These are phyloP conservation scores for Clinocottus analis DNA, from an alignment of 2,113 vertebrate genomes.

Conservation along the genomic window DNA sequence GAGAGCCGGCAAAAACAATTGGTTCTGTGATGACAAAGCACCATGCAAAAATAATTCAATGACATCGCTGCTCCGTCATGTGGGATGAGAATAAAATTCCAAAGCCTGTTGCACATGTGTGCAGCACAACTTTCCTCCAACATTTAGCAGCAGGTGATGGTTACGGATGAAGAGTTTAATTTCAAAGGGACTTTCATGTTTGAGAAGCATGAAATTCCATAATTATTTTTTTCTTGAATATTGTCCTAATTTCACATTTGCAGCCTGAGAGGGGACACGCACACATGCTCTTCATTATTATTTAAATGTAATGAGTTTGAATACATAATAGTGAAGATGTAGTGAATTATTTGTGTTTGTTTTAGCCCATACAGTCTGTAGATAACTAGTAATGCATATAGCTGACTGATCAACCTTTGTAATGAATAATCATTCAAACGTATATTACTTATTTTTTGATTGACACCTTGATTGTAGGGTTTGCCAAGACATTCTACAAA, in stretches of 20 bases:
- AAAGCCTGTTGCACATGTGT: conserved; percentile 20
- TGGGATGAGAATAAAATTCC: conserved; percentile 5
- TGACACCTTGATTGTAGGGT: too few relatives aligned
- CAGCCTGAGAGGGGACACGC: not conserved
- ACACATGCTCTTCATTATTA: not conserved
- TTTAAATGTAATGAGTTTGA: too few relatives aligned
- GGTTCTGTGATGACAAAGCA: not conserved
- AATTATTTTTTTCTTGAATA: not conserved
- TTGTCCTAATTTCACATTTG: not conserved
- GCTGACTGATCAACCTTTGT: not conserved
- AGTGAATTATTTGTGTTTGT: not conserved
- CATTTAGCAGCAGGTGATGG: conserved; percentile 25
- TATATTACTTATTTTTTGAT: not conserved
- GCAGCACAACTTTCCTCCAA: not conserved
- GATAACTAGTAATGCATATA: not conserved
- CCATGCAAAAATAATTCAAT: not conserved
- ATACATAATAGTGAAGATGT: not conserved
- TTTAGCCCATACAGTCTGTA: not conserved
- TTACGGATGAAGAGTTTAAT: not conserved
- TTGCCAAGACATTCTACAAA: too few relatives aligned
- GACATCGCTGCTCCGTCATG: not conserved
- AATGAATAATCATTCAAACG: not conserved
- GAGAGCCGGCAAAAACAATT: not conserved
- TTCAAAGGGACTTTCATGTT: not conserved
- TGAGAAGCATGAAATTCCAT: not conserved